Percentiles rank a stretch among this genome's conserved stretches.
phyloP scores from a whole-genome alignment of 2,797 vertebrate species.

The Heterohyrax brucei region DNA sequence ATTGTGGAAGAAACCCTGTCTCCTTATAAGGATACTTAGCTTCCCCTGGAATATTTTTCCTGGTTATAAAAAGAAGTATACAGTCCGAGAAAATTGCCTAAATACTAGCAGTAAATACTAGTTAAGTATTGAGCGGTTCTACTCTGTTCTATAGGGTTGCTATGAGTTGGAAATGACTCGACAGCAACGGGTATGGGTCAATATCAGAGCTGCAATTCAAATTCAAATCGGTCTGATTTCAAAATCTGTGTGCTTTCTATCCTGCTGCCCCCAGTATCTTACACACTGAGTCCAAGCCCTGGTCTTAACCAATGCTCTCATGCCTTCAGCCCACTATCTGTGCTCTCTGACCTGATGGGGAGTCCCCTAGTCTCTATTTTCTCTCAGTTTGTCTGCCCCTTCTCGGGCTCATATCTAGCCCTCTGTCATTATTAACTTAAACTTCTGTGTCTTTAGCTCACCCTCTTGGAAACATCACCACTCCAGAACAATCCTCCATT shows the following conservation, averaged over 20 bases:
- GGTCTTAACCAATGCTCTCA: not conserved
- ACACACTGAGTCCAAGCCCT: slow-evolving; percentile 6
- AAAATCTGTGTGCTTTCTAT: not conserved
- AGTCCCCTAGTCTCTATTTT: slow-evolving; percentile 14
- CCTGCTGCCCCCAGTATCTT: not conserved
- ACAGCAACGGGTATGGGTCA: not conserved
- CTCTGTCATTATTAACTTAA: not conserved
- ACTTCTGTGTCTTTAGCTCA: slow-evolving; percentile 21
- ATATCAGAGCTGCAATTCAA: slow-evolving; percentile 45
- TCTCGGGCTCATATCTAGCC: not conserved
- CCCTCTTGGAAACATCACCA: not conserved
- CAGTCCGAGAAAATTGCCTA: not conserved
- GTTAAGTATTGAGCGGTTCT: too few species aligned
- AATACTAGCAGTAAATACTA: too few species aligned
- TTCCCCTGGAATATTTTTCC: slow-evolving; percentile 42
- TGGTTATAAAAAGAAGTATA: slow-evolving; percentile 23
- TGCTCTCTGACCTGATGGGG: slow-evolving; percentile 3
- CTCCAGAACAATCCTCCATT: not conserved
- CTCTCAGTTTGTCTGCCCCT: not conserved
- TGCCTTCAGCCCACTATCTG: not conserved
- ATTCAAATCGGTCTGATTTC: slow-evolving; percentile 14
- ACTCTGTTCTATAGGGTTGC: too few species aligned
- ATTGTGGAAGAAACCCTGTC: slow-evolving; percentile 44
- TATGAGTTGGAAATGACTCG: too few species aligned
- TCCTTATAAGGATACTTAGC: slow-evolving; percentile 52